Percentiles rank a stretch among this genome's conserved stretches.
phyloP scores from a whole-genome alignment of 1,140 invertebrate genomes.

The Bombus huntii region DNA sequence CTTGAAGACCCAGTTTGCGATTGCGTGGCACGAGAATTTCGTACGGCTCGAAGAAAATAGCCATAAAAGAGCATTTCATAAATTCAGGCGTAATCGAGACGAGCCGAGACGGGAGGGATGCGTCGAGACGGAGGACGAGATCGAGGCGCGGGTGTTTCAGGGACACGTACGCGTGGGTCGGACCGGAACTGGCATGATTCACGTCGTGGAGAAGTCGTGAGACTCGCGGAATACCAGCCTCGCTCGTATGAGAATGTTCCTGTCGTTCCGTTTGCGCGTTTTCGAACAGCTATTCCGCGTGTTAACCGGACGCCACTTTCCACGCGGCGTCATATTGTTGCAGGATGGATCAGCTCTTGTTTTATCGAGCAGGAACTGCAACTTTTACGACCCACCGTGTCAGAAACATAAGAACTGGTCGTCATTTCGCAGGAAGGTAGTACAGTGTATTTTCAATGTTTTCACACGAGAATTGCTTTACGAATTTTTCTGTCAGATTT shows the following conservation, averaged over 20 bases:
- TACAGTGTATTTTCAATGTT: neutral
- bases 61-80: constrained; percentile 43
- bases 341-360: neutral
- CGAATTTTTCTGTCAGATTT: neutral
- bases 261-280: constrained; percentile 6
- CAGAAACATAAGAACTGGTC: neutral
- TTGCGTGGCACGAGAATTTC: no score
- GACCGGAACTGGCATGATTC: constrained; percentile 81
- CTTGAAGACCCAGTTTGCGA: neutral
- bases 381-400: constrained; percentile 2
- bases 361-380: neutral
- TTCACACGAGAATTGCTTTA: neutral
- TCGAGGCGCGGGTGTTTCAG: constrained; percentile 68
- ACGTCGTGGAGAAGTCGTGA: constrained; percentile 75
- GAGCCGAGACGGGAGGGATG: constrained; percentile 43
- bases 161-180: constrained; percentile 78
- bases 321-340: constrained; percentile 18
- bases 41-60: neutral
- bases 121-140: constrained; percentile 62
- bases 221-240: constrained; percentile 71
- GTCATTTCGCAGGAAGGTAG: neutral
- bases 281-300: neutral
- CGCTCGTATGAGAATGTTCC: constrained; percentile 28
- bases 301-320: constrained; percentile 20
- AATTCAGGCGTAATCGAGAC: constrained; percentile 62